Percentiles rank a stretch among this genome's conserved stretches.
These are phyloP conservation scores for Stegodyphus dumicola DNA, from an alignment of 1,140 invertebrate species.

Conservation along the genomic window DNA sequence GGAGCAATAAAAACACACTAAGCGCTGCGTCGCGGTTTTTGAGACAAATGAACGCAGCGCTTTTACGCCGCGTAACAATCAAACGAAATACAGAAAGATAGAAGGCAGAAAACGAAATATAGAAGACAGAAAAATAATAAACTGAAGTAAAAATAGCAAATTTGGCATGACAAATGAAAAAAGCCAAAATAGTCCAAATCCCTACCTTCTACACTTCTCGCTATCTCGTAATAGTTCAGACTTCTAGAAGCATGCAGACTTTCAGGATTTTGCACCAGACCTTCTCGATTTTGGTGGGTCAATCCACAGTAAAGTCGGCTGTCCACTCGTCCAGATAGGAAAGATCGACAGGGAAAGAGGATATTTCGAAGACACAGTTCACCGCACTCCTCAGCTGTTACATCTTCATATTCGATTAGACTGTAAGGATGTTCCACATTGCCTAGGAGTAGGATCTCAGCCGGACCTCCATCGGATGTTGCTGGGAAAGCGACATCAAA, in stretches of 20 bases:
- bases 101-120: too few relatives aligned
- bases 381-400: constrained; percentile 56
- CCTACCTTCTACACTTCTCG: constrained; percentile 47
- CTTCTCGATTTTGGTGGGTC: constrained; percentile 60
- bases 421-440: constrained; percentile 62
- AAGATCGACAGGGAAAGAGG: constrained; percentile 61
- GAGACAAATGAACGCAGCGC: too few relatives aligned
- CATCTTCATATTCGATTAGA: constrained; percentile 46
- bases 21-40: too few relatives aligned
- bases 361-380: constrained; percentile 54
- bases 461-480: background rate
- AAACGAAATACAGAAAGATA: too few relatives aligned
- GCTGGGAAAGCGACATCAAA: background rate
- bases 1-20: too few relatives aligned
- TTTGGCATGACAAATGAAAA: background rate
- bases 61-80: too few relatives aligned
- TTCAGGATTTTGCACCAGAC: constrained; percentile 53
- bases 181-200: too few relatives aligned
- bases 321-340: constrained; percentile 50
- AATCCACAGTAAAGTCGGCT: constrained; percentile 57
- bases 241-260: constrained; percentile 42
- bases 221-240: constrained; percentile 62
- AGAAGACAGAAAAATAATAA: too few relatives aligned
- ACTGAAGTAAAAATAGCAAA: too few relatives aligned
- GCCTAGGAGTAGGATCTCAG: constrained; percentile 57